Percentiles rank a stretch among this genome's conserved stretches.
Conservation (phyloP, 2,113 vertebrate species). For the Corynorhinus townsendii region DNA sequence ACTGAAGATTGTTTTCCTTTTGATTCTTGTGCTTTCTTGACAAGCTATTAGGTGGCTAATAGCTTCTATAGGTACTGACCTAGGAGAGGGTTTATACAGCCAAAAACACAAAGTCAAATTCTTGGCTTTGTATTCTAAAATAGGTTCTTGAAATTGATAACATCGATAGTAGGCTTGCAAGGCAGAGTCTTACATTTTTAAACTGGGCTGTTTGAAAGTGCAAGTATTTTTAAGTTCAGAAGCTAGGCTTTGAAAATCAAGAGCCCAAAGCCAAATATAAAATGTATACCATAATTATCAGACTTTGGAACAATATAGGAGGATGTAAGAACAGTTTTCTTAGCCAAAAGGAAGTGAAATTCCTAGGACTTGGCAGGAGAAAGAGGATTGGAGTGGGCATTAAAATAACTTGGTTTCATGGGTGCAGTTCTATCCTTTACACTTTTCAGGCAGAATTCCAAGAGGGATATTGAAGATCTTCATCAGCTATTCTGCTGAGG, state of each 20-base stretch:
- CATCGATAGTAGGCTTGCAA: not conserved
- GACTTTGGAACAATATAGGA: not conserved
- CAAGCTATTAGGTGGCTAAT: not conserved
- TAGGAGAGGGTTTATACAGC: not conserved
- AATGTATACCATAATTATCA: conserved; percentile 15
- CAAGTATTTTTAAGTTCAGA: conserved; percentile 39
- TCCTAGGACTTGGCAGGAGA: conserved; percentile 5
- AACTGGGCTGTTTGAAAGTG: conserved; percentile 13
- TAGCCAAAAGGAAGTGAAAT: conserved; percentile 40
- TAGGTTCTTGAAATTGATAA: conserved; percentile 29
- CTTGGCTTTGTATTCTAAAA: conserved; percentile 33
- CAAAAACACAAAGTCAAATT: conserved; percentile 28
- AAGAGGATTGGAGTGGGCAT: not conserved
- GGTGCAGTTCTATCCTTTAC: not conserved
- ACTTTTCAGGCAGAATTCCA: not conserved
- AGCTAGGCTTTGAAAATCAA: conserved; percentile 14
- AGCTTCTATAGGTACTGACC: not conserved
- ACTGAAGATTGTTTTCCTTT: not conserved
- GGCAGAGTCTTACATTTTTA: not conserved
- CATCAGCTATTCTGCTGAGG: not conserved
- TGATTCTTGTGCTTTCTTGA: not conserved
- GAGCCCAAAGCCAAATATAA: conserved; percentile 19
- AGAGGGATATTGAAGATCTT: not conserved
- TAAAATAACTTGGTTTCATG: not conserved
- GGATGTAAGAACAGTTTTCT: not conserved